phyloP scores from a whole-genome alignment of 2,888 invertebrate species.

The Gisinianus flammeolus region DNA sequence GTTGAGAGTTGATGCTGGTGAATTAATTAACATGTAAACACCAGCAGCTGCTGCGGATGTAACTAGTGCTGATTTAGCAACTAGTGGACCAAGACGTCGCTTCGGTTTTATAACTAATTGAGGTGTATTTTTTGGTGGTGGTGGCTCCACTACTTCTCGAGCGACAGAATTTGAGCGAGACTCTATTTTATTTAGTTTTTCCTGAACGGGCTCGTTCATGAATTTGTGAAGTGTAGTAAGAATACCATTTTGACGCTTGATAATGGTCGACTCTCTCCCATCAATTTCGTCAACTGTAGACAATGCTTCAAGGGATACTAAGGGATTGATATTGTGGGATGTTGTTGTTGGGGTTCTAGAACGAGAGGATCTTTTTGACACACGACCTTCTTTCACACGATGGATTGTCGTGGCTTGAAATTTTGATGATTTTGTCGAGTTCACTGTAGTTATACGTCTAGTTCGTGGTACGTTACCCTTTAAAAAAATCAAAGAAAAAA shows the following conservation, averaged over 20 bases:
- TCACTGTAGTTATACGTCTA: conserved; percentile 37
- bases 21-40: no score
- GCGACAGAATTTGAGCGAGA: no score
- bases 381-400: not conserved
- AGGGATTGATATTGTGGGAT: not conserved
- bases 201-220: not conserved
- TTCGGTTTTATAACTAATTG: no score
- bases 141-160: no score
- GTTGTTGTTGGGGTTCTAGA: not conserved
- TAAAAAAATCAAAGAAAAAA: not conserved
- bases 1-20: not conserved
- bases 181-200: conserved; percentile 7
- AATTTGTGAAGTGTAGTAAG: conserved; percentile 4
- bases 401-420: not conserved
- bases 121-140: no score
- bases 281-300: not conserved
- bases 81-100: no score
- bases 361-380: conserved; percentile 5
- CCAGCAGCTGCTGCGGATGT: no score
- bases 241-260: not conserved
- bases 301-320: not conserved
- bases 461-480: conserved; percentile 45
- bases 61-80: no score
- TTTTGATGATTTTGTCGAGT: not conserved
- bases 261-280: not conserved